Percentiles rank a stretch among this genome's conserved stretches.
Conservation (phyloP, 1,140 invertebrate genomes). For the Pristionchus pacificus region DNA sequence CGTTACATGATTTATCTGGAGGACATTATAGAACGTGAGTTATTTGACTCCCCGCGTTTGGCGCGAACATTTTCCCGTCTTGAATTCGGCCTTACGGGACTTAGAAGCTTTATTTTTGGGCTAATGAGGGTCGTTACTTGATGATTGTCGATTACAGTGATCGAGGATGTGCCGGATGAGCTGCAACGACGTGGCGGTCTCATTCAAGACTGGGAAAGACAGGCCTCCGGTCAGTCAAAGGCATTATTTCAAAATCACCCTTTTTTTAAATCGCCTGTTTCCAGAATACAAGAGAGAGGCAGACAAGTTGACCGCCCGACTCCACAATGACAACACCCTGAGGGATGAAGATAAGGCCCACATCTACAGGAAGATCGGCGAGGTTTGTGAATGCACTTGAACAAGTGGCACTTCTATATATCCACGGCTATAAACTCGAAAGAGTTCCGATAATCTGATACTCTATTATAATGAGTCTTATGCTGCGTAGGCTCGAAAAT, state of each 20-base stretch:
- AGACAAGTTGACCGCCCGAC: background rate
- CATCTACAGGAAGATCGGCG: background rate
- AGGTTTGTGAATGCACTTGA: too few species aligned
- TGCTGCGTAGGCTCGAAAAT: too few species aligned
- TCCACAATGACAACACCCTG: background rate
- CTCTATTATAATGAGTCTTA: too few species aligned
- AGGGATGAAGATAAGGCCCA: background rate
- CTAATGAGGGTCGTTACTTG: background rate
- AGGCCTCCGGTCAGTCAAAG: background rate
- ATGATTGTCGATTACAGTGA: too few species aligned
- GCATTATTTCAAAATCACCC: background rate
- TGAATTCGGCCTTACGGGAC: too few species aligned
- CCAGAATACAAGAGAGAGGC: background rate
- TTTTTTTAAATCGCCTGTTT: background rate
- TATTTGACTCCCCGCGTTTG: background rate
- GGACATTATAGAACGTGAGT: background rate
- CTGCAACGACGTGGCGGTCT: background rate
- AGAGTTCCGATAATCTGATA: too few species aligned
- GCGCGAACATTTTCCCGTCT: too few species aligned
- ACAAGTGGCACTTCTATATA: too few species aligned
- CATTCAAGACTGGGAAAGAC: background rate
- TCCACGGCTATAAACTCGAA: too few species aligned
- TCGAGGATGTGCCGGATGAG: background rate
- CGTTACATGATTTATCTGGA: background rate
- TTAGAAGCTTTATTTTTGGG: too few species aligned